Evolutionary conservation across 2,888 invertebrate genomes (phyloP).

Genomic region (Bembecia ichneumoniformis): DNA sequence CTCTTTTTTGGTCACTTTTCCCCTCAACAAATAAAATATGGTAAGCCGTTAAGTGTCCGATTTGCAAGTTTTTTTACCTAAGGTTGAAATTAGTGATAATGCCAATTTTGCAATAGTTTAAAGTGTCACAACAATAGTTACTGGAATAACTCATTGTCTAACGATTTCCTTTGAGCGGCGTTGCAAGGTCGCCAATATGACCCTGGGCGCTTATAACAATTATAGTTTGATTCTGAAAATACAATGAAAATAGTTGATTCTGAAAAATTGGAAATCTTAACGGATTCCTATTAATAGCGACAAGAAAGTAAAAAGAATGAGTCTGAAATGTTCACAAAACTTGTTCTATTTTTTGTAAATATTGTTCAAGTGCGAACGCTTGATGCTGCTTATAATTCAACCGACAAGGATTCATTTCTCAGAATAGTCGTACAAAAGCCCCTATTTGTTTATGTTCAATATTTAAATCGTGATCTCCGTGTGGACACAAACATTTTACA

Average conservation of each 20-base stretch:
- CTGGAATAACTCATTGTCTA: slow-evolving; percentile 24
- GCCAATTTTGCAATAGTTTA: slow-evolving; percentile 31
- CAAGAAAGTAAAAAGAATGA: no score
- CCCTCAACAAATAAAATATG: no score
- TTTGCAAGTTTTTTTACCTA: slow-evolving; percentile 11
- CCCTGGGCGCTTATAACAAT: slow-evolving; percentile 20
- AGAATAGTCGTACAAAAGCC: not conserved
- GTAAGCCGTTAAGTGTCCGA: slow-evolving; percentile 9
- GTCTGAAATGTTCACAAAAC: no score
- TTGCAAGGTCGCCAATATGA: slow-evolving; percentile 28
- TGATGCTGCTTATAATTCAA: no score
- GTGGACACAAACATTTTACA: no score
- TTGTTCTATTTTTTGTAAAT: no score
- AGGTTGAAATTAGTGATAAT: slow-evolving; percentile 17
- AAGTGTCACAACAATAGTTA: slow-evolving; percentile 32
- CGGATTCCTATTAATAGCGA: no score
- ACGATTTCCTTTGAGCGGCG: slow-evolving; percentile 43
- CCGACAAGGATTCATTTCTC: not conserved
- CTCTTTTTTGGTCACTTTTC: no score
- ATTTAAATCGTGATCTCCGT: not conserved
- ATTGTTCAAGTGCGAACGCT: no score
- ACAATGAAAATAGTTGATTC: no score
- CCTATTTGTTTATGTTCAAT: not conserved
- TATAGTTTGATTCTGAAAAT: no score
- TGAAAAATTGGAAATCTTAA: no score